Conservation (phyloP, 2,888 invertebrate species). For the Himalopsyche japonica region DNA sequence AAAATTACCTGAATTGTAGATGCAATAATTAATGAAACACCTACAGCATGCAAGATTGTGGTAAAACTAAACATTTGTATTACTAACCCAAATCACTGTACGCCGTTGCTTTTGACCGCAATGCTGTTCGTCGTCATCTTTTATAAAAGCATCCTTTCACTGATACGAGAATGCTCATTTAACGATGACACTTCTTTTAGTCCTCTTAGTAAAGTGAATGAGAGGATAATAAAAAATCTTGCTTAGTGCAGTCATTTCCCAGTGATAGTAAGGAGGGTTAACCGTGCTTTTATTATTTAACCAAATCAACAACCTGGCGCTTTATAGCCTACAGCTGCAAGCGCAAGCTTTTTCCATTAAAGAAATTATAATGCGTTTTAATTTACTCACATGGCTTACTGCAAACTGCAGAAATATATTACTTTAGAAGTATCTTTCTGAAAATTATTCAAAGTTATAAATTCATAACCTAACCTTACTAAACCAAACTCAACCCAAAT, state of each 20-base stretch:
- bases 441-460: too few relatives aligned
- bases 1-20: too few relatives aligned
- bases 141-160: neutral
- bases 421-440: too few relatives aligned
- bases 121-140: neutral
- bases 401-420: neutral
- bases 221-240: neutral
- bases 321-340: neutral
- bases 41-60: too few relatives aligned
- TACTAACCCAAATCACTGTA: too few relatives aligned
- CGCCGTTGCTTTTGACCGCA: too few relatives aligned
- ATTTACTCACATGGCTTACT: neutral
- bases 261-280: neutral
- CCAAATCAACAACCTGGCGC: neutral
- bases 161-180: neutral
- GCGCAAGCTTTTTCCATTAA: neutral
- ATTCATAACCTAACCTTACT: too few relatives aligned
- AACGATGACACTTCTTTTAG: neutral
- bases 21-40: too few relatives aligned
- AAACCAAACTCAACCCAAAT: too few relatives aligned
- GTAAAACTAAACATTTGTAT: too few relatives aligned
- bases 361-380: neutral
- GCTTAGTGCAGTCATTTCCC: neutral
- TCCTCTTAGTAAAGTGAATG: neutral
- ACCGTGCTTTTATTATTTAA: neutral